Evolutionary conservation across 2,888 invertebrate genomes (phyloP).

Genomic region (Pyrrhosoma nymphula): DNA sequence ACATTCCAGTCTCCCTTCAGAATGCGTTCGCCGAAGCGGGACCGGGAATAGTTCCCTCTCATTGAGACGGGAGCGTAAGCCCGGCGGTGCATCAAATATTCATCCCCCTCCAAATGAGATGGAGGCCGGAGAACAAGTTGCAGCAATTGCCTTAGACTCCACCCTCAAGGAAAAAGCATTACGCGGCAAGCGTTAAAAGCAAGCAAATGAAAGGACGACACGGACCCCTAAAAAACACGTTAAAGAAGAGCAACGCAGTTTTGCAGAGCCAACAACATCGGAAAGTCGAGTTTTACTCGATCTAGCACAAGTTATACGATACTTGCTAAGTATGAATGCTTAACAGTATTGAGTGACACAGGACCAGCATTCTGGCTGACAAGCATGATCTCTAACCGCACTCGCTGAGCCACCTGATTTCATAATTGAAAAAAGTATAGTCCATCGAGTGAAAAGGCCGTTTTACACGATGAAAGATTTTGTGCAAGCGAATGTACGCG

Average conservation of each 20-base stretch:
- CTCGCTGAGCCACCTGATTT: too few species aligned
- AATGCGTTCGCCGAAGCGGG: neutral
- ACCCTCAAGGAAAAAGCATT: neutral
- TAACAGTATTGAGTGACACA: too few species aligned
- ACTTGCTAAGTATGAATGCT: too few species aligned
- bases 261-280: too few species aligned
- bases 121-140: conserved; percentile 13
- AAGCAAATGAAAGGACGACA: neutral
- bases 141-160: neutral
- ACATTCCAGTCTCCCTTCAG: neutral
- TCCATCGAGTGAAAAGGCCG: too few species aligned
- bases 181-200: neutral
- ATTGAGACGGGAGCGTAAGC: neutral
- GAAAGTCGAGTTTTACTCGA: too few species aligned
- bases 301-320: too few species aligned
- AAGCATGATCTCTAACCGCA: too few species aligned
- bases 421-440: too few species aligned
- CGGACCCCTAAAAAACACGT: neutral
- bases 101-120: neutral
- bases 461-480: too few species aligned
- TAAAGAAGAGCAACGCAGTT: neutral
- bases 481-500: too few species aligned
- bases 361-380: too few species aligned
- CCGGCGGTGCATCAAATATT: neutral
- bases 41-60: neutral